phyloP scores from a whole-genome alignment of 1,140 invertebrate genomes.

The Ceratosolen solmsi region DNA sequence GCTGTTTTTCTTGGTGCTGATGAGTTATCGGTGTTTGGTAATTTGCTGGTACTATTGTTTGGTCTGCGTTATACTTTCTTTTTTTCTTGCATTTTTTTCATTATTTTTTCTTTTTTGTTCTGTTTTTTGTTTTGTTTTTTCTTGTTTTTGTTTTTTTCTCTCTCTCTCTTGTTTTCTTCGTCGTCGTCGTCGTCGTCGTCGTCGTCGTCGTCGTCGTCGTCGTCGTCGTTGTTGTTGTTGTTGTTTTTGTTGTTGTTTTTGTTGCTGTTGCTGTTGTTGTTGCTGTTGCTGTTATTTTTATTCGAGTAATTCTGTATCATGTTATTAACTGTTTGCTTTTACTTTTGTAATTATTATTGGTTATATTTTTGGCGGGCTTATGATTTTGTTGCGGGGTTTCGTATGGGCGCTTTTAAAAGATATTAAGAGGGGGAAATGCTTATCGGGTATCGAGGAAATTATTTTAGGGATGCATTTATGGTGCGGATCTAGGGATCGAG shows the following conservation, averaged over 20 bases:
- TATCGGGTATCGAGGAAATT: not conserved
- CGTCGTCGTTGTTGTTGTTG: no score
- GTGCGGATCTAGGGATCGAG: conserved; percentile 48
- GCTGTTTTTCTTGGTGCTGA: conserved; percentile 54
- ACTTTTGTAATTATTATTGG: conserved; percentile 1
- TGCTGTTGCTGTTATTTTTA: conserved; percentile 48
- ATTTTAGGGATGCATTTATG: conserved; percentile 44
- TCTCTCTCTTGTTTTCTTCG: no score
- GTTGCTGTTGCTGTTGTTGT: conserved; percentile 18
- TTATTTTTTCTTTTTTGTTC: no score
- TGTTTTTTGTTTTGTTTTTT: no score
- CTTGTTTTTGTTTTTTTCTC: no score
- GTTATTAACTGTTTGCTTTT: conserved; percentile 17
- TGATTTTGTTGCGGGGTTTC: conserved; percentile 29
- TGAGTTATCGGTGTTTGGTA: conserved; percentile 49
- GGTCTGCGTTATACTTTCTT: conserved; percentile 52
- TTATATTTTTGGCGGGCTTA: conserved; percentile 46
- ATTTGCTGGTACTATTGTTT: conserved; percentile 56
- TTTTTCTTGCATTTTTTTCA: conserved; percentile 44
- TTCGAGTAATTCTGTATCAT: conserved; percentile 20
- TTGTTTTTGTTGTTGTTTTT: no score
- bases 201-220: no score
- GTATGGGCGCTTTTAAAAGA: not conserved
- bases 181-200: no score
- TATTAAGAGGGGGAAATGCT: not conserved